phyloP scores from a whole-genome alignment of 2,113 vertebrate species.

The Pteruthius melanotis region DNA sequence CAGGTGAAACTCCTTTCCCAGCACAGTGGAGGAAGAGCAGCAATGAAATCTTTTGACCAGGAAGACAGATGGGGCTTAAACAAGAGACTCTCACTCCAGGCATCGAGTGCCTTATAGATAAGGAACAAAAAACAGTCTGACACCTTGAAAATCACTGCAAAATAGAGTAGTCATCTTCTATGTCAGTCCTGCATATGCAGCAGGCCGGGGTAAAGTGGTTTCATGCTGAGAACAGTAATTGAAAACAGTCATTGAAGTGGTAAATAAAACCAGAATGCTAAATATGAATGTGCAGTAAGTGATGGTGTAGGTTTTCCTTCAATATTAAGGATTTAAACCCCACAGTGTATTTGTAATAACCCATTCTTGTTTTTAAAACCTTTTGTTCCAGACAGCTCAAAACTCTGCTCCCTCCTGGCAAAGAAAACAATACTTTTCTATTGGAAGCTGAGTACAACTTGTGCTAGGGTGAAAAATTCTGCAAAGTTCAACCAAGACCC shows the following conservation, averaged over 20 bases:
- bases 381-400: slow-evolving; percentile 46
- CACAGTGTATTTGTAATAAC: slow-evolving; percentile 23
- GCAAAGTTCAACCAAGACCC: background rate
- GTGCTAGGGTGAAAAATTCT: background rate
- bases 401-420: slow-evolving; percentile 15
- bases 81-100: background rate
- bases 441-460: slow-evolving; percentile 14
- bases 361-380: slow-evolving; percentile 32
- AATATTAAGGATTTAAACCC: slow-evolving; percentile 24
- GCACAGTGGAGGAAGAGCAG: background rate
- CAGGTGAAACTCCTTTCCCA: slow-evolving; percentile 1
- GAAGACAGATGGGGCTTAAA: background rate
- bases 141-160: slow-evolving; percentile 29
- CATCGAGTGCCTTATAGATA: background rate
- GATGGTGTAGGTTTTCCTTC: slow-evolving; percentile 18
- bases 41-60: background rate
- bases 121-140: background rate
- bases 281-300: slow-evolving; percentile 40
- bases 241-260: slow-evolving; percentile 54
- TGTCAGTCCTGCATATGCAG: slow-evolving; percentile 15
- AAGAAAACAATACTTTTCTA: slow-evolving; percentile 30
- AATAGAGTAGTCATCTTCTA: slow-evolving; percentile 23
- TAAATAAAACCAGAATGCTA: slow-evolving; percentile 44
- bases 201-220: slow-evolving; percentile 26
- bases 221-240: slow-evolving; percentile 47